A percentile compares a stretch with the other conserved stretches of the same genome.
Conservation (phyloP, 2,113 vertebrate species). For the Gambusia affinis region DNA sequence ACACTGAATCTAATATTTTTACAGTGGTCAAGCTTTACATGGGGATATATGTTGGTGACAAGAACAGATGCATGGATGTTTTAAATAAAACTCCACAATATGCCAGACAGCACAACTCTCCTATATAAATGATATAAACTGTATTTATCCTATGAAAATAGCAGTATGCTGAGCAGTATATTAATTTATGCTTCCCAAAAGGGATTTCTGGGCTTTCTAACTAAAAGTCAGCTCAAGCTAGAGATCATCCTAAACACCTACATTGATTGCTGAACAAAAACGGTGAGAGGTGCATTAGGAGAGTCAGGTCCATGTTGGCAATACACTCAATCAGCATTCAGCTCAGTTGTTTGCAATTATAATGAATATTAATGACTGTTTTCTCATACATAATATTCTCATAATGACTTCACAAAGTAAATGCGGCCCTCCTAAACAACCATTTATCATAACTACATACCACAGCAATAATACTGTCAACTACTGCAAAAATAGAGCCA, state of each 20-base stretch:
- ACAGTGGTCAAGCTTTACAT: not conserved
- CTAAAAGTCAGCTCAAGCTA: conserved; percentile 38
- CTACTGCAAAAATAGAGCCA: conserved; percentile 61
- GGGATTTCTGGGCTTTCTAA: conserved; percentile 19
- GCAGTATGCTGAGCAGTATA: conserved; percentile 9
- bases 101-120: not conserved
- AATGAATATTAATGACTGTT: conserved; percentile 84
- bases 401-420: conserved; percentile 81
- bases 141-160: conserved; percentile 1
- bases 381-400: conserved; percentile 81
- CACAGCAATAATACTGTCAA: conserved; percentile 71
- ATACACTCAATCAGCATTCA: conserved; percentile 77
- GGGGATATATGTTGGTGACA: not conserved
- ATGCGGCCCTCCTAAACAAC: conserved; percentile 77
- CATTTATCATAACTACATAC: conserved; percentile 79
- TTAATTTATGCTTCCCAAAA: conserved; percentile 30
- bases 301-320: conserved; percentile 40
- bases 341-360: conserved; percentile 76
- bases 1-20: not conserved
- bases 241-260: conserved; percentile 50
- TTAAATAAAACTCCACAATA: not conserved
- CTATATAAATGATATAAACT: not conserved
- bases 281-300: conserved; percentile 55
- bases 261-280: conserved; percentile 53
- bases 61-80: not conserved